Evolutionary conservation across 2,113 vertebrate genomes (phyloP).

Genomic region (Macrotus californicus): DNA sequence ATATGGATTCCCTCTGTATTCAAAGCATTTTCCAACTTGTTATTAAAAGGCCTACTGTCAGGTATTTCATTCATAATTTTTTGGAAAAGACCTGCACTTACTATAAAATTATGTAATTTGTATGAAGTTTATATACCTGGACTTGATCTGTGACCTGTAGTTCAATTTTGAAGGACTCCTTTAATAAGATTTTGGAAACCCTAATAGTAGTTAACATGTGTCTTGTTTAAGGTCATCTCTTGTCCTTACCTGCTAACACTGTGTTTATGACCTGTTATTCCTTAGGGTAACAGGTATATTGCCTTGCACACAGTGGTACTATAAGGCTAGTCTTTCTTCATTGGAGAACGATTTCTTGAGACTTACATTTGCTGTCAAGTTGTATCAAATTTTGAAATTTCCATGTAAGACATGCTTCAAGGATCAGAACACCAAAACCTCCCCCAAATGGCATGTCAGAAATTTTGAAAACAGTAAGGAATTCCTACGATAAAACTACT

Average conservation of each 20-base stretch:
- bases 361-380: background rate
- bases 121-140: conserved; percentile 29
- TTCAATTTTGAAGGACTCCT: conserved; percentile 33
- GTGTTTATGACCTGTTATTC: background rate
- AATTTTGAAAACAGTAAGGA: conserved; percentile 18
- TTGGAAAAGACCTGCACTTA: background rate
- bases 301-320: background rate
- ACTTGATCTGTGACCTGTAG: conserved; percentile 26
- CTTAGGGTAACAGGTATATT: background rate
- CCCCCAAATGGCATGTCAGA: background rate
- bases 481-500: conserved; percentile 6
- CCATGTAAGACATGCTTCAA: background rate
- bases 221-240: conserved; percentile 11
- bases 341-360: conserved; percentile 11
- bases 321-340: conserved; percentile 18
- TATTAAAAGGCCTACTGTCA: background rate
- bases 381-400: conserved; percentile 28
- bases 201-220: background rate
- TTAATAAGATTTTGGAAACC: conserved; percentile 31
- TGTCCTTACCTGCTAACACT: conserved; percentile 12
- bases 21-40: conserved; percentile 33
- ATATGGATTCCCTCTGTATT: conserved; percentile 1
- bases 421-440: conserved; percentile 14
- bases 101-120: conserved; percentile 3
- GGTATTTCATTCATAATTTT: conserved; percentile 2